A percentile compares a stretch with the other conserved stretches of the same genome.
Evolutionary conservation across 1,140 invertebrate genomes (phyloP).

Genomic region (Schlechtendalia chinensis): DNA sequence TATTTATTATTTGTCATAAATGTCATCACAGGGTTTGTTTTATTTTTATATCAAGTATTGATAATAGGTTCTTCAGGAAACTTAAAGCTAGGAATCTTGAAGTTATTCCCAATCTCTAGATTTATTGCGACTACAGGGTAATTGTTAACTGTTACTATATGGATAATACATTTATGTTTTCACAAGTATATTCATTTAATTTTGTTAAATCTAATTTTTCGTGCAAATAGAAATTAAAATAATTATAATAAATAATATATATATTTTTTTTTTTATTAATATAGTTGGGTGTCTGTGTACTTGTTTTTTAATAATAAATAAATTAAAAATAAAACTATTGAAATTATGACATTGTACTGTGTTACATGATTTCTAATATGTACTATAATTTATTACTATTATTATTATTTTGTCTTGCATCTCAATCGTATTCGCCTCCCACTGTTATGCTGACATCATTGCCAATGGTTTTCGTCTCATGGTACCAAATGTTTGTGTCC

Average conservation of each 20-base stretch:
- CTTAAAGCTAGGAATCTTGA: no score
- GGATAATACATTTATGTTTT: no score
- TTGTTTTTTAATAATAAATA: conserved; percentile 8
- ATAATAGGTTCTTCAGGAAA: no score
- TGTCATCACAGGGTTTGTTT: no score
- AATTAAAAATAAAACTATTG: neutral
- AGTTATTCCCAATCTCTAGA: no score
- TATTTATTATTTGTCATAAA: no score
- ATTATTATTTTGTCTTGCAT: neutral
- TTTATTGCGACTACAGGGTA: conserved; percentile 6
- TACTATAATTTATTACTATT: no score
- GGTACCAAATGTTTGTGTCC: conserved; percentile 94
- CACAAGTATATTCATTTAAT: no score
- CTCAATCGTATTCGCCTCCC: conserved; percentile 89
- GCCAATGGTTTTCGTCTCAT: conserved; percentile 82
- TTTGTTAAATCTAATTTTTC: no score
- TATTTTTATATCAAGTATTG: no score
- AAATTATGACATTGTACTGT: neutral
- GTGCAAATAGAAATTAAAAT: neutral
- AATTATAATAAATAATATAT: neutral
- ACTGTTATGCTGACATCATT: conserved; percentile 91
- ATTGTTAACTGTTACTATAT: neutral
- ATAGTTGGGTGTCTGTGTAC: neutral
- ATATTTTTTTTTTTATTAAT: neutral
- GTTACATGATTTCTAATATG: neutral